Percentiles rank a stretch among this genome's conserved stretches.
Conservation (phyloP, 1,140 invertebrate genomes). For the Muscidifurax raptorellus region DNA sequence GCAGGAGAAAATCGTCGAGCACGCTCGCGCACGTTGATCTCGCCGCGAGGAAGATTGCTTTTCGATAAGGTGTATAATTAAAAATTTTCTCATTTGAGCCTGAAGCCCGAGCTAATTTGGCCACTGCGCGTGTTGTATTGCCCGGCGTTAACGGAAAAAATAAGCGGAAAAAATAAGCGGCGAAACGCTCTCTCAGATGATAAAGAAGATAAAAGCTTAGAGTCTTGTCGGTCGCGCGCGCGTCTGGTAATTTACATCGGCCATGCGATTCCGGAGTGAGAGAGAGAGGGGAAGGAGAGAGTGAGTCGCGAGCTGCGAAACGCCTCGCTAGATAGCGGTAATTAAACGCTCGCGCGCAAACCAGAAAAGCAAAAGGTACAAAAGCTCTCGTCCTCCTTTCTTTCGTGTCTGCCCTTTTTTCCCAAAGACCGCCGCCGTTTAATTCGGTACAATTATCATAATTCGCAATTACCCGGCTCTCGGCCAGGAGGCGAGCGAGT, state of each 20-base stretch:
- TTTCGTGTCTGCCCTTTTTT: conserved; percentile 22
- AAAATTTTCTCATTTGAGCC: conserved; percentile 76
- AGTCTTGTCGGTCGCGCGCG: conserved; percentile 61
- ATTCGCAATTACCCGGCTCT: conserved; percentile 36
- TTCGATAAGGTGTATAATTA: conserved; percentile 76
- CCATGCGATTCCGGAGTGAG: conserved; percentile 67
- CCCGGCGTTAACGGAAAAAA: conserved; percentile 69
- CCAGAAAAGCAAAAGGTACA: conserved; percentile 32
- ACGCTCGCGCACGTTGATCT: conserved; percentile 38
- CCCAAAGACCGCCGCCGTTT: conserved; percentile 7
- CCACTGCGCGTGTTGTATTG: conserved; percentile 57
- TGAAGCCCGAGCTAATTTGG: conserved; percentile 71
- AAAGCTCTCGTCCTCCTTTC: not conserved
- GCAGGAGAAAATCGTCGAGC: not conserved
- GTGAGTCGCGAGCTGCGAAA: conserved; percentile 67
- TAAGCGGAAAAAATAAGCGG: conserved; percentile 74
- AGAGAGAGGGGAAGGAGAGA: conserved; percentile 14
- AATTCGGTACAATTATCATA: conserved; percentile 44
- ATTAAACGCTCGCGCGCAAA: conserved; percentile 66
- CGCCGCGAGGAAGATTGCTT: conserved; percentile 68
- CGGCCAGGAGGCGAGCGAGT: not conserved
- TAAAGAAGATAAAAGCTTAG: conserved; percentile 73
- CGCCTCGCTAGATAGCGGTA: conserved; percentile 72
- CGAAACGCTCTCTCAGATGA: conserved; percentile 72
- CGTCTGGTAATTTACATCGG: conserved; percentile 72